A percentile compares a stretch with the other conserved stretches of the same genome.
Conservation (phyloP, 2,797 vertebrate species). For the Telmatherina bonti region DNA sequence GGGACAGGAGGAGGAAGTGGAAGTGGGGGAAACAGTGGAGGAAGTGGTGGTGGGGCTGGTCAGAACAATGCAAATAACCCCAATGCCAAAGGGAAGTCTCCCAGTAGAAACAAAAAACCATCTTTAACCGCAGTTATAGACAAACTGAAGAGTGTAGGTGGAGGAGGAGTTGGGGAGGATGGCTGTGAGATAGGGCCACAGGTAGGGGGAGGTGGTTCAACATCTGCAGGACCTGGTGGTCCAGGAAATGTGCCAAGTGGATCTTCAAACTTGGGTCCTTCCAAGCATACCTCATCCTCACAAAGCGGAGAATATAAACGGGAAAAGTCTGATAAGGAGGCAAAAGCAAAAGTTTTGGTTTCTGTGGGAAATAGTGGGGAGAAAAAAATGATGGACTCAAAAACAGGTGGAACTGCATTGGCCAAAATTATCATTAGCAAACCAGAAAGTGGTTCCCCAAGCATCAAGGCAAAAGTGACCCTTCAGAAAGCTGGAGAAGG, state of each 20-base stretch:
- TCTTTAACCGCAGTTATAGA: slow-evolving; percentile 98
- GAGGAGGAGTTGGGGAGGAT: slow-evolving; percentile 92
- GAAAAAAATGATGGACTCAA: slow-evolving; percentile 93
- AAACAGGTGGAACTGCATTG: slow-evolving; percentile 89
- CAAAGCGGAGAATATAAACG: slow-evolving; percentile 93
- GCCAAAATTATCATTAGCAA: slow-evolving; percentile 99
- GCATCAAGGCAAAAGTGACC: slow-evolving; percentile 97
- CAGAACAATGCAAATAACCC: slow-evolving; percentile 84
- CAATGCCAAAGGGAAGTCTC: slow-evolving; percentile 96
- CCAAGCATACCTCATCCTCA: slow-evolving; percentile 89
- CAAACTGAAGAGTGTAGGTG: slow-evolving; percentile 97
- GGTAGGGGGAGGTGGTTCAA: slow-evolving; percentile 76
- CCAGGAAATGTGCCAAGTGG: slow-evolving; percentile 81
- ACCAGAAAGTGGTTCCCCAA: slow-evolving; percentile 96
- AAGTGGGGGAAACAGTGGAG: slow-evolving; percentile 35
- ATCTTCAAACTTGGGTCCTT: slow-evolving; percentile 77
- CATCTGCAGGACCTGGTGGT: slow-evolving; percentile 77
- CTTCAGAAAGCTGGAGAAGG: slow-evolving; percentile 94
- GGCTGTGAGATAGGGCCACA: slow-evolving; percentile 88
- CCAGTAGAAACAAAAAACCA: slow-evolving; percentile 98
- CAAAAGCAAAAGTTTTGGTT: slow-evolving; percentile 92
- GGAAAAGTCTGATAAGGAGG: slow-evolving; percentile 95
- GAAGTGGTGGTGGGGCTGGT: slow-evolving; percentile 51
- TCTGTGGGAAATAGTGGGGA: slow-evolving; percentile 89
- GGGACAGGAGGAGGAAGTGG: slow-evolving; percentile 54